These are phyloP conservation scores for Melitaea athalia DNA, from an alignment of 2,888 invertebrate genomes.

Conservation along the genomic window DNA sequence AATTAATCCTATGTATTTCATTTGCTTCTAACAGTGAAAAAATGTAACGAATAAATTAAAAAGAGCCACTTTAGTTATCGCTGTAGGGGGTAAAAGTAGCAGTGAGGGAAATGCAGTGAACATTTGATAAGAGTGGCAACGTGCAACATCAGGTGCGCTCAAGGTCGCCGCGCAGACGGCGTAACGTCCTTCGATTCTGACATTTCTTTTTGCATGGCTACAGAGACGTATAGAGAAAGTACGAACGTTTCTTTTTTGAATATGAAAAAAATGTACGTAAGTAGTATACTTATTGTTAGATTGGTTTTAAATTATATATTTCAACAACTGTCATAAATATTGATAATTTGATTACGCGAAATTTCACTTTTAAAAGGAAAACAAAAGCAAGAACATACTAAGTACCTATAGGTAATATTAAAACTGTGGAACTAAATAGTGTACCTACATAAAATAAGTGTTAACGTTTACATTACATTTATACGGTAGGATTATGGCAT, in stretches of 20 bases:
- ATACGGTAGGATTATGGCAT: too few species aligned
- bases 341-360: too few species aligned
- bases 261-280: too few species aligned
- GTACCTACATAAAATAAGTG: too few species aligned
- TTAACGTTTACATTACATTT: too few species aligned
- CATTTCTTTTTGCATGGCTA: conserved; percentile 2
- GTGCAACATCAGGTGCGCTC: conserved; percentile 14
- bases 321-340: too few species aligned
- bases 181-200: conserved; percentile 13
- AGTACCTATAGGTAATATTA: too few species aligned
- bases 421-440: too few species aligned
- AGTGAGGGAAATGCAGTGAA: background rate
- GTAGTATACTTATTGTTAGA: too few species aligned
- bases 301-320: too few species aligned
- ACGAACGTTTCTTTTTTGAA: background rate
- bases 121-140: conserved; percentile 5
- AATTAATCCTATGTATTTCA: background rate
- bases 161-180: conserved; percentile 31
- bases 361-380: too few species aligned
- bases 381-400: too few species aligned
- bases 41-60: background rate
- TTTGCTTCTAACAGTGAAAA: background rate
- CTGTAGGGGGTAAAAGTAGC: background rate
- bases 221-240: background rate
- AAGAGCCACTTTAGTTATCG: background rate